Evolutionary conservation across 2,888 invertebrate species (phyloP), one percentile per base, ranked within the genome.

Genomic region (Rhyacophila evoluta): DNA sequence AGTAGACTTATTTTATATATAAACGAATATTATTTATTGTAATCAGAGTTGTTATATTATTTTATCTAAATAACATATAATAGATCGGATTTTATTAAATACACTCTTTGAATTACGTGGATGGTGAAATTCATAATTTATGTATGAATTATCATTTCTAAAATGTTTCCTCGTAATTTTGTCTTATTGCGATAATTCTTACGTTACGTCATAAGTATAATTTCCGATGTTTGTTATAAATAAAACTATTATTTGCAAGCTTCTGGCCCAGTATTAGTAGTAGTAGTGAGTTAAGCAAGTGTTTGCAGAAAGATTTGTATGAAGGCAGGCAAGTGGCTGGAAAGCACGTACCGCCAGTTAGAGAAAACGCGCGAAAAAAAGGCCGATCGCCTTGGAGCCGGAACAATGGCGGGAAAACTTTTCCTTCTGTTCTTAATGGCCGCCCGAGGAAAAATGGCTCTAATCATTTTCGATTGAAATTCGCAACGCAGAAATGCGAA

Each of bases 391-490:
- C 73, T 69, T 73, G 36, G 77, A 55, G 79, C 79, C 77, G 68
- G 71, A 77, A 81, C 79, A 80, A 80, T 77, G 75, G 72, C 36
- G 75, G 72, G 36, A 78, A 79, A 78, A 74, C 68, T 75, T 81
- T 74, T 74, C 72, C 80, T 75, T 80, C 78, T 73, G 78, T 73
- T 75, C 75, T 75, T 81, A 81, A 81, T 79, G 79, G 78, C 73
- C 67, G 75, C 77, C 72, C 19, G 41, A 78, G 71, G 79, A 77
- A 80, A 80, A 80, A 81, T 80, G 72, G 77, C 72, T 73, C 72
- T 72, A 80, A 81, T 81, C 78, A 79, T 81, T 81, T 81, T 80
- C 80, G 79, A 79, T 79, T 79, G 81, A 81, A 79, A 79, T 81
- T 79, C 79, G n/a, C n/a, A 36, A 55, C 74, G 73, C 79, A 74